These are phyloP conservation scores for Macrostomum lignano DNA, from an alignment of 1,140 invertebrate genomes.

Conservation along the genomic window DNA sequence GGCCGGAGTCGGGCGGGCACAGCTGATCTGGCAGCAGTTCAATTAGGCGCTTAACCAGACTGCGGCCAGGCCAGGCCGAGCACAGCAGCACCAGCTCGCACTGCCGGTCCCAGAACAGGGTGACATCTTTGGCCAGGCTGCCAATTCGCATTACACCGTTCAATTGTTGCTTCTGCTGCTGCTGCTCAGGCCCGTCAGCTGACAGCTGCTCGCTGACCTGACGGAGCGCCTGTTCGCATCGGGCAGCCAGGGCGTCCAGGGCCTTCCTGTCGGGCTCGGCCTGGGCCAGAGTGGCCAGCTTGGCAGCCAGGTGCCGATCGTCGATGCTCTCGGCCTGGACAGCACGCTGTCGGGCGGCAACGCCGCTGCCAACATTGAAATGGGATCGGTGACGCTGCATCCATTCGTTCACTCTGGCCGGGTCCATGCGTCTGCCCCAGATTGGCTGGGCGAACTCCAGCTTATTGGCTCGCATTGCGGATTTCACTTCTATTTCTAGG, in stretches of 20 bases:
- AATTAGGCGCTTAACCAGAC: slow-evolving; percentile 52
- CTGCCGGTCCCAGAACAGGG: slow-evolving; percentile 56
- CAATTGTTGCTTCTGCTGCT: no score
- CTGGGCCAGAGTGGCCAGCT: slow-evolving; percentile 70
- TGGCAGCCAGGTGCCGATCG: slow-evolving; percentile 67
- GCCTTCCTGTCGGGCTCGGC: slow-evolving; percentile 52
- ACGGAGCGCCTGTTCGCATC: slow-evolving; percentile 70
- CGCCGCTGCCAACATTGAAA: no score
- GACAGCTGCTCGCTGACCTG: slow-evolving; percentile 61
- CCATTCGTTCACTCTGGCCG: no score
- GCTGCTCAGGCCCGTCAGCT: slow-evolving; percentile 24
- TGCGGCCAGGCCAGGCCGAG: slow-evolving; percentile 60
- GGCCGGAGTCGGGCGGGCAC: no score
- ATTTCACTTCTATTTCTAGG: no score
- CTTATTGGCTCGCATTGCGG: no score
- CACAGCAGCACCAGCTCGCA: slow-evolving; percentile 74
- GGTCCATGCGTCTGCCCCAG: no score
- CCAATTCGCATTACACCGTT: slow-evolving; percentile 90
- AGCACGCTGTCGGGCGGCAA: no score
- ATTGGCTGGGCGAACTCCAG: no score
- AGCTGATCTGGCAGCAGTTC: slow-evolving; percentile 48
- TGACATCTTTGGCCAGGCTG: slow-evolving; percentile 61
- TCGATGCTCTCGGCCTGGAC: slow-evolving; percentile 57
- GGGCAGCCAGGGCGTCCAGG: slow-evolving; percentile 62
- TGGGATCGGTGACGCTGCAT: no score